These are phyloP conservation scores for Rhorus exstirpatorius DNA, from an alignment of 2,888 invertebrate species.

Conservation along the genomic window DNA sequence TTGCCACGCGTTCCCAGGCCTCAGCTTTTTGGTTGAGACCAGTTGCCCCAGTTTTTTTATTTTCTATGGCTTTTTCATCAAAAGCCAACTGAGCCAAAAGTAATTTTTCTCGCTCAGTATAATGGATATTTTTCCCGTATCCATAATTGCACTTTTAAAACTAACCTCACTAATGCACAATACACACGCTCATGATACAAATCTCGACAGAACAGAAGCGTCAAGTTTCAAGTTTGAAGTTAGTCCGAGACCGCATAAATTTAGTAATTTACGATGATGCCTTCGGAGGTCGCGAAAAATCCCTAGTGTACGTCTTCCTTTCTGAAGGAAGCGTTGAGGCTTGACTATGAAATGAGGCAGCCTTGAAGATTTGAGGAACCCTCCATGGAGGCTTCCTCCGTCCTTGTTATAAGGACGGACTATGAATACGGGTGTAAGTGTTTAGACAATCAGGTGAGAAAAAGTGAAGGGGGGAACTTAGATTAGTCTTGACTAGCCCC, in stretches of 20 bases:
- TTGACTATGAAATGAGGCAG: conserved; percentile 34
- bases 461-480: too few species aligned
- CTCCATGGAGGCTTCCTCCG: too few species aligned
- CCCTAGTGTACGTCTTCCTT: conserved; percentile 21
- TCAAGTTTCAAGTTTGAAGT: background rate
- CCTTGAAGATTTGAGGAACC: too few species aligned
- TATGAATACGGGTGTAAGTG: conserved; percentile 90
- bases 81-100: background rate
- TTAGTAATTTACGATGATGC: background rate
- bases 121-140: background rate
- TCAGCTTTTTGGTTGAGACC: conserved; percentile 20
- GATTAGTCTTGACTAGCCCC: too few species aligned
- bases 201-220: background rate
- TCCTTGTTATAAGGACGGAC: background rate
- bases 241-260: background rate
- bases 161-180: background rate
- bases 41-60: background rate
- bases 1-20: conserved; percentile 33
- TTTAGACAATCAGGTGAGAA: too few species aligned
- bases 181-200: background rate
- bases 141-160: conserved; percentile 1
- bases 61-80: background rate
- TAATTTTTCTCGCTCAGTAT: background rate
- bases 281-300: background rate
- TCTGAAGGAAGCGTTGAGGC: conserved; percentile 16